Evolutionary conservation across 1,140 invertebrate species (phyloP).

Genomic region (Pteromalus puparum): DNA sequence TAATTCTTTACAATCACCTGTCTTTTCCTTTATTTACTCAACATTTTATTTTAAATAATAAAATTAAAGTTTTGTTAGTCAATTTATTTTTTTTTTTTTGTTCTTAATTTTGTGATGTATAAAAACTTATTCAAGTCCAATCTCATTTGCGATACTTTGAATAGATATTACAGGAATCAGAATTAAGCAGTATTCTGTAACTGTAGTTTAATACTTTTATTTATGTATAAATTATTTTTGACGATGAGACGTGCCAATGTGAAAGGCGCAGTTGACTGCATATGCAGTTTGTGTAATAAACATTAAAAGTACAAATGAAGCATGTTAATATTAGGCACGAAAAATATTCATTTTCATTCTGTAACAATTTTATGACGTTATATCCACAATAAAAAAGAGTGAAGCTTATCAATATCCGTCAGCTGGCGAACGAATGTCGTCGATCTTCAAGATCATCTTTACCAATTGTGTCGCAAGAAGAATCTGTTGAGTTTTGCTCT

Average conservation of each 20-base stretch:
- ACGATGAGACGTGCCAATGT: background rate
- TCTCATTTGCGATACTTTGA: background rate
- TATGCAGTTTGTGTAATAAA: constrained; percentile 36
- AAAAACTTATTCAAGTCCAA: background rate
- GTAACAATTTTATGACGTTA: constrained; percentile 31
- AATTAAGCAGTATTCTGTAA: constrained; percentile 3
- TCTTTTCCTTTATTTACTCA: background rate
- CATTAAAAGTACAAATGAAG: constrained; percentile 56
- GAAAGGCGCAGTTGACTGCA: constrained; percentile 15
- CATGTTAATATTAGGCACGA: constrained; percentile 21
- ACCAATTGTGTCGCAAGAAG: constrained; percentile 97
- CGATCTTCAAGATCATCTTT: constrained; percentile 99
- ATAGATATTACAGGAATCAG: background rate
- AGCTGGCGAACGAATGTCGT: constrained; percentile 92
- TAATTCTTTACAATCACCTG: no score
- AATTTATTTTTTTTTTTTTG: constrained; percentile 4
- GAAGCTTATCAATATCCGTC: constrained; percentile 69
- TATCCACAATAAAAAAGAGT: constrained; percentile 38
- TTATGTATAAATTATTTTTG: constrained; percentile 48
- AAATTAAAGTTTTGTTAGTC: constrained; percentile 6
- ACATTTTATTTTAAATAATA: background rate
- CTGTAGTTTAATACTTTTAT: constrained; percentile 40
- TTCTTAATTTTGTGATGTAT: background rate
- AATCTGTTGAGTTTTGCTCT: constrained; percentile 98
- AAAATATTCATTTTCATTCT: constrained; percentile 43